Evolutionary conservation across 2,888 invertebrate genomes (phyloP), one percentile per base, ranked within the genome.

Genomic region (Parnassius mnemosyne): DNA sequence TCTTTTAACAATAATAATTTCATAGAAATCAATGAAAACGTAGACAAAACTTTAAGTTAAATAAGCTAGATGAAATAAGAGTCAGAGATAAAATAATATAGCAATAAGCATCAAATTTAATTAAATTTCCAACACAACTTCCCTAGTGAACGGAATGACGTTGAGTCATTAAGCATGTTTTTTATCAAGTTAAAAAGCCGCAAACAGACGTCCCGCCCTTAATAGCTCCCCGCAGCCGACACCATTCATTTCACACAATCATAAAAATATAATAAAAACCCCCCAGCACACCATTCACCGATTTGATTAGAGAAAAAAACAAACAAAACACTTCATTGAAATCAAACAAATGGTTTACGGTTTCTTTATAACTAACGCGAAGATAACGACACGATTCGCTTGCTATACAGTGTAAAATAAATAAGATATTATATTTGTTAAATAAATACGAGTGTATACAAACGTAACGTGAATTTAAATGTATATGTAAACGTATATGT

Each of bases 171-270:
- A 57, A 46, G 51, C 25, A 57, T 51, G 55, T 58, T 68, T 70
- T 67, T 65, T 64, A 61, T 67, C 61, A 59, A 43, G 49, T 49
- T 60, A 56, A 65, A 63, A 52, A 61, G 60, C 61, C 66, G 69
- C 58, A 68, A 72, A 71, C 69, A 68, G 71, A 73, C 69, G 61
- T 61, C 42, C 69, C 66, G 65, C 65, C 68, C 67, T 67, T 72
- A 71, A 73, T 72, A 68, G 72, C 68, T 64, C 64, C 65, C 65
- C 67, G 64, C 66, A 66, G 65, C 63, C 64, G 57, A 44, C 61
- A 41, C 68, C 67, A 69, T 72, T 73, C 69, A 72, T 66, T 67
- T 65, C 69, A 63, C 66, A 69, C 69, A 67, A 70, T 72, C 69
- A 71, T 72, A 69, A 69, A 70, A 72, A 71, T 67, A 71, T 69